Conservation (phyloP, 2,888 invertebrate genomes). For the Drosophila kanekoi region DNA sequence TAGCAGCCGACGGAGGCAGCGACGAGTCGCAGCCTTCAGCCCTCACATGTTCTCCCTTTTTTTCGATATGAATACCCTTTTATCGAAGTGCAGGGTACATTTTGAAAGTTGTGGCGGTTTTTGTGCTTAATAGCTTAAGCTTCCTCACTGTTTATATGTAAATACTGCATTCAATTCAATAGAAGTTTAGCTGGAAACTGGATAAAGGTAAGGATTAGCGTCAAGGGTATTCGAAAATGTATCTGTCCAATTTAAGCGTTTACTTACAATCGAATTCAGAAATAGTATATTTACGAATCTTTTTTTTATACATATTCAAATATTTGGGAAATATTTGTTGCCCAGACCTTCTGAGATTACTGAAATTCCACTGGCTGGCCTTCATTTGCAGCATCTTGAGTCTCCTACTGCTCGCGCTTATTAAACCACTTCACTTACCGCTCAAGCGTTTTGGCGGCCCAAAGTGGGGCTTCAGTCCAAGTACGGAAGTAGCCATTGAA, state of each 20-base stretch:
- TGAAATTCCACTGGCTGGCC: conserved; percentile 1
- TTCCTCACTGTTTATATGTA: too few species aligned
- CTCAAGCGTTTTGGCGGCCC: conserved; percentile 54
- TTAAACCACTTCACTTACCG: conserved; percentile 23
- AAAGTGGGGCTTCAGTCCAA: conserved; percentile 57
- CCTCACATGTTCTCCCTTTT: conserved; percentile 26
- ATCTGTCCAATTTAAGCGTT: not conserved
- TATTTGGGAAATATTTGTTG: not conserved
- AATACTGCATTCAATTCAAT: too few species aligned
- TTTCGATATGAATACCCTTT: conserved; percentile 20
- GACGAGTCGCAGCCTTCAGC: conserved; percentile 9
- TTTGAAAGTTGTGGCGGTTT: not conserved
- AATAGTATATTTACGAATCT: not conserved
- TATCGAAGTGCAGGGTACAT: not conserved
- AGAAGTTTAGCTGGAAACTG: too few species aligned
- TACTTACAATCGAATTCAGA: not conserved
- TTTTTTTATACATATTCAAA: not conserved
- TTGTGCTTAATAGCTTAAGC: too few species aligned
- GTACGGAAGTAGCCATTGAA: conserved; percentile 75
- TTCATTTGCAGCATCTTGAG: not conserved
- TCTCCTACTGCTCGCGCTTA: conserved; percentile 6
- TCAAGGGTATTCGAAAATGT: not conserved
- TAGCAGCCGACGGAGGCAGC: conserved; percentile 11
- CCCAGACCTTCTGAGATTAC: not conserved
- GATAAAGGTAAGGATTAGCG: too few species aligned